Evolutionary conservation across 2,888 invertebrate species (phyloP).

Genomic region (Hypolimnas misippus): DNA sequence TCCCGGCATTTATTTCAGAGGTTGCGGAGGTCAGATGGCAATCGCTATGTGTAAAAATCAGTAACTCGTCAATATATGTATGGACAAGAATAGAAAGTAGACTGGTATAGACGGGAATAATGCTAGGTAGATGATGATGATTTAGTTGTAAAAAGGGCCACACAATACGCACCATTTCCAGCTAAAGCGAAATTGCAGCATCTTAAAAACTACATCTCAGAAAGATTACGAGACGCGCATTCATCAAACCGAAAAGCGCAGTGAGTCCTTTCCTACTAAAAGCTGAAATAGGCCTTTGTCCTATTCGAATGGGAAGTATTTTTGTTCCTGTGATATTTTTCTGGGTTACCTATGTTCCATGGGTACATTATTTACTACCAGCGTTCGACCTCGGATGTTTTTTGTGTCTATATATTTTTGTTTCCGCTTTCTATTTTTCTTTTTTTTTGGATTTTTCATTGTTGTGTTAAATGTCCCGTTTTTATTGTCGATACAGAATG

Average conservation of each 20-base stretch:
- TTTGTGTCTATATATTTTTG: slow-evolving; percentile 2
- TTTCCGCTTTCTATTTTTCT: neutral
- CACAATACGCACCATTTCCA: neutral
- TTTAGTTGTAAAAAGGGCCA: too few species aligned
- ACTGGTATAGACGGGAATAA: too few species aligned
- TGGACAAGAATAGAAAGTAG: too few species aligned
- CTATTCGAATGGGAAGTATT: slow-evolving; percentile 23
- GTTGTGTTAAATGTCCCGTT: neutral
- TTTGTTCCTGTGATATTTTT: slow-evolving; percentile 21
- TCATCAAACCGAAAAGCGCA: slow-evolving; percentile 30
- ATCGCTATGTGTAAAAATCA: too few species aligned
- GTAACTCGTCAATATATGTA: too few species aligned
- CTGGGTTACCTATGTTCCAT: slow-evolving; percentile 19
- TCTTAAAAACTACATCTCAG: slow-evolving; percentile 20
- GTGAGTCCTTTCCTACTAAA: slow-evolving; percentile 34
- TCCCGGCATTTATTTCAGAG: too few species aligned
- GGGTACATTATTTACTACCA: slow-evolving; percentile 12
- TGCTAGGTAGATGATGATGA: too few species aligned
- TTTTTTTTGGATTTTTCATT: neutral
- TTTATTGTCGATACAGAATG: neutral
- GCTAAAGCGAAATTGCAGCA: neutral
- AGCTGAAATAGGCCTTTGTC: slow-evolving; percentile 27
- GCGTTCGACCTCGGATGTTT: slow-evolving; percentile 8
- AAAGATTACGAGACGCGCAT: slow-evolving; percentile 24
- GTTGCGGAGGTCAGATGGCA: too few species aligned